A percentile compares a stretch with the other conserved stretches of the same genome.
Evolutionary conservation across 2,888 invertebrate species (phyloP).

Genomic region (Apamea monoglypha): DNA sequence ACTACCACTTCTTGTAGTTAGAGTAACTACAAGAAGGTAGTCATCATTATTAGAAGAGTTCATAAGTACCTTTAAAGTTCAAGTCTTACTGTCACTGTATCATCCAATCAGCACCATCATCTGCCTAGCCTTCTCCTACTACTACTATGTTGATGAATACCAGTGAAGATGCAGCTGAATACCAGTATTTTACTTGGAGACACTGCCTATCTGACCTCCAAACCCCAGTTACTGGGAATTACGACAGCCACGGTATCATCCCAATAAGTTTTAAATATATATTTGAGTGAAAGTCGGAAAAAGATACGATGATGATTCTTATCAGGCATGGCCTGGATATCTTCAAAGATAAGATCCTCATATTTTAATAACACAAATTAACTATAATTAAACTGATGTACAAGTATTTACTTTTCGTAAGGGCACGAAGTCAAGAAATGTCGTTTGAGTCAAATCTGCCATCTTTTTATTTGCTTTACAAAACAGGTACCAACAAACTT

Average conservation of each 20-base stretch:
- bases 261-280: background rate
- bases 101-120: background rate
- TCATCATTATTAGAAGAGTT: background rate
- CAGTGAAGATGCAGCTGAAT: too few relatives aligned
- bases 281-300: background rate
- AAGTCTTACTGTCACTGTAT: background rate
- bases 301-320: background rate
- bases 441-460: slow-evolving; percentile 43
- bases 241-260: background rate
- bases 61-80: background rate
- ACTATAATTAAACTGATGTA: slow-evolving; percentile 17
- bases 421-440: slow-evolving; percentile 29
- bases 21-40: background rate
- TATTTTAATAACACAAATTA: slow-evolving; percentile 19
- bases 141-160: too few relatives aligned
- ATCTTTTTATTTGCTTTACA: slow-evolving; percentile 19
- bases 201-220: too few relatives aligned
- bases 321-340: slow-evolving; percentile 10
- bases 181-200: too few relatives aligned
- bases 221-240: background rate
- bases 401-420: slow-evolving; percentile 12
- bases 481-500: slow-evolving; percentile 35
- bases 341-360: slow-evolving; percentile 1
- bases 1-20: too few relatives aligned
- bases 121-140: too few relatives aligned